Evolutionary conservation across 1,140 invertebrate species (phyloP).

Genomic region (Ericerus pela): DNA sequence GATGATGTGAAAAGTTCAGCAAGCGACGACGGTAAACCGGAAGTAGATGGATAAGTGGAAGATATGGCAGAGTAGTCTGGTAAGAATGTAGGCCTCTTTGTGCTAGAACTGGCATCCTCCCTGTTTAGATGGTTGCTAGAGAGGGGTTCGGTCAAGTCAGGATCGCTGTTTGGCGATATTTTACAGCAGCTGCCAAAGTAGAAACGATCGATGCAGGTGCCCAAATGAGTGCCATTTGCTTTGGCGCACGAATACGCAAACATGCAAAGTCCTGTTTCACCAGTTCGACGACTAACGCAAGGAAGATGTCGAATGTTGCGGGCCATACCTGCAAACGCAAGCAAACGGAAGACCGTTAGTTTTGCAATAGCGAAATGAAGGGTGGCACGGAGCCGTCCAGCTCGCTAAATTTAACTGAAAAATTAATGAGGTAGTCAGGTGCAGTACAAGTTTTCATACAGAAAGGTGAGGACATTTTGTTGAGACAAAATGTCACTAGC

Average conservation of each 20-base stretch:
- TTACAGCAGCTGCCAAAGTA: slow-evolving; percentile 84
- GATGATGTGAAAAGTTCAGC: neutral
- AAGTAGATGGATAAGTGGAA: too few species aligned
- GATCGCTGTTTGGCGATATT: slow-evolving; percentile 35
- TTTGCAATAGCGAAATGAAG: too few species aligned
- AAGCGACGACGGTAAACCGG: neutral
- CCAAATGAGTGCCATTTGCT: slow-evolving; percentile 75
- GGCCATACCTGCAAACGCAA: slow-evolving; percentile 44
- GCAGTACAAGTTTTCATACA: too few species aligned
- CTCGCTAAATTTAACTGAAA: too few species aligned
- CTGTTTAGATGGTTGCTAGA: slow-evolving; percentile 21
- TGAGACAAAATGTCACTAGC: too few species aligned
- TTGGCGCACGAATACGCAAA: slow-evolving; percentile 85
- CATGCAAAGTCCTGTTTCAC: slow-evolving; percentile 76
- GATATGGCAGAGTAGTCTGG: too few species aligned
- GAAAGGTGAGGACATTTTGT: too few species aligned
- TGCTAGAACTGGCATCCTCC: slow-evolving; percentile 18
- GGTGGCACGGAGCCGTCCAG: too few species aligned
- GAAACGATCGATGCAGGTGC: slow-evolving; percentile 80
- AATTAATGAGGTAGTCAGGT: too few species aligned
- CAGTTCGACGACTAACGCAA: slow-evolving; percentile 61
- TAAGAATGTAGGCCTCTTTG: slow-evolving; percentile 7
- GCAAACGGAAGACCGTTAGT: too few species aligned
- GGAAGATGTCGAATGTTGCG: slow-evolving; percentile 74
- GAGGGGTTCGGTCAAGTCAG: slow-evolving; percentile 23